These are phyloP conservation scores for Agrotis clavis DNA, from an alignment of 2,888 invertebrate genomes.

Conservation along the genomic window DNA sequence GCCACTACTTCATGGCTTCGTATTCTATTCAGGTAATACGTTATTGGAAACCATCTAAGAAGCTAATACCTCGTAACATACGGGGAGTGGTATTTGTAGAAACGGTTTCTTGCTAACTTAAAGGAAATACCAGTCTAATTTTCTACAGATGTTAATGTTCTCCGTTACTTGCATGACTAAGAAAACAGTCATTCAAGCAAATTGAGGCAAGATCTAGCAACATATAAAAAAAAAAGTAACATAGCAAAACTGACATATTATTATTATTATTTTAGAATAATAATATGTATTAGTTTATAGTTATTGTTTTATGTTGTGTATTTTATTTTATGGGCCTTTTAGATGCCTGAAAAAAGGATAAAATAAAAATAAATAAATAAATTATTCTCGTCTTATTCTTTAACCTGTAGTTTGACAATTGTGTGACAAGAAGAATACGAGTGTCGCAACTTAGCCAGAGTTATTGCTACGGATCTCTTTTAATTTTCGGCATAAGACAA, in stretches of 20 bases:
- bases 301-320: too few species aligned
- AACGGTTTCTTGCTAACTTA: neutral
- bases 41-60: constrained; percentile 6
- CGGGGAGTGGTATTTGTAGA: neutral
- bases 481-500: neutral
- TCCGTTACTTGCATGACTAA: neutral
- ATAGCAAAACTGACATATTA: too few species aligned
- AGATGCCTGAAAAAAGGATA: too few species aligned
- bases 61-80: neutral
- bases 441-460: too few species aligned
- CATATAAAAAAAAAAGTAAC: too few species aligned
- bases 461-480: neutral
- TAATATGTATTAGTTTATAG: too few species aligned
- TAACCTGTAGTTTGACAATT: too few species aligned
- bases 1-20: neutral
- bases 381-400: too few species aligned
- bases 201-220: neutral
- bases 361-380: too few species aligned
- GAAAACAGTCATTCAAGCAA: neutral
- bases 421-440: too few species aligned
- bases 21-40: neutral
- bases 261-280: too few species aligned
- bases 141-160: neutral
- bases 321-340: too few species aligned
- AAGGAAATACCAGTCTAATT: neutral